Conservation (phyloP, 2,888 invertebrate species). For the Pharmacophagus antenor region DNA sequence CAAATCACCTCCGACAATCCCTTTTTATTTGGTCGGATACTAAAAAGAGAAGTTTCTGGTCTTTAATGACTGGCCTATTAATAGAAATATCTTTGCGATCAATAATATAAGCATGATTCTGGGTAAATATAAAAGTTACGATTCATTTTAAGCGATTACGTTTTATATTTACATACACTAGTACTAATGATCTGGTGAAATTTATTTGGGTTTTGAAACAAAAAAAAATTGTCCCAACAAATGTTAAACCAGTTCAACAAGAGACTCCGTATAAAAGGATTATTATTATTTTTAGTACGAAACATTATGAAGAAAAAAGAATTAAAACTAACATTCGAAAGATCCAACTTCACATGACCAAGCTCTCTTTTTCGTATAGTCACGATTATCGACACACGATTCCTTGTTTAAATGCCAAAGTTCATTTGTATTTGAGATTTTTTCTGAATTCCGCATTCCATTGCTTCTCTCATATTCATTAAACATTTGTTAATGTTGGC, state of each 20-base stretch:
- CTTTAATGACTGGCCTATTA: no score
- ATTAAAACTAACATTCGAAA: conserved; percentile 33
- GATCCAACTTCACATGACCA: conserved; percentile 38
- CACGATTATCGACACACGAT: conserved; percentile 45
- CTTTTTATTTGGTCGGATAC: no score
- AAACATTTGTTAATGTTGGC: background rate
- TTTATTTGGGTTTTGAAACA: background rate
- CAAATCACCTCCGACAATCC: no score
- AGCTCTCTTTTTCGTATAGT: conserved; percentile 40
- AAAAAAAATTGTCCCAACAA: background rate
- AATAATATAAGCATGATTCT: no score
- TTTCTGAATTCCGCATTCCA: conserved; percentile 2
- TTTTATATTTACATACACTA: background rate
- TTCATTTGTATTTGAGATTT: conserved; percentile 13
- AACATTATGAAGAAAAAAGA: conserved; percentile 26
- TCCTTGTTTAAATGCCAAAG: conserved; percentile 37
- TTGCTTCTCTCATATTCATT: conserved; percentile 3
- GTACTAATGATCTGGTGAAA: background rate
- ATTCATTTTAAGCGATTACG: background rate
- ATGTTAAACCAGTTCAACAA: background rate
- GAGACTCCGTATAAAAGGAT: conserved; percentile 18
- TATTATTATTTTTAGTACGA: conserved; percentile 24
- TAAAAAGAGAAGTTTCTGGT: no score
- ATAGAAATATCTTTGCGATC: no score
- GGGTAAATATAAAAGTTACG: background rate